Conservation (phyloP, 2,797 vertebrate genomes). For the Psittacula echo region DNA sequence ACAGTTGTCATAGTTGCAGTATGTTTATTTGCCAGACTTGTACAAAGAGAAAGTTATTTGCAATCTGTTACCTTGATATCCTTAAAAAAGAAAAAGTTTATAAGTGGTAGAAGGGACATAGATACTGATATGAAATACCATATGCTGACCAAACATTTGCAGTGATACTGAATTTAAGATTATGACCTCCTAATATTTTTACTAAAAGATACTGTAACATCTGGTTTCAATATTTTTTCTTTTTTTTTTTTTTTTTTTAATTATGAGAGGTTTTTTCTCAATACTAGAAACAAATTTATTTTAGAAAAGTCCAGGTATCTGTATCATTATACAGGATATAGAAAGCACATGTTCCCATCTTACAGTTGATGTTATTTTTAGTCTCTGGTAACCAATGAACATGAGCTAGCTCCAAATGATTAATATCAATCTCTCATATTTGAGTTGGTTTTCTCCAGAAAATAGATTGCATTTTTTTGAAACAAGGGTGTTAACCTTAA, state of each 20-base stretch:
- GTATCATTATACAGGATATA: not conserved
- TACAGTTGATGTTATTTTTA: not conserved
- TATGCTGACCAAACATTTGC: not conserved
- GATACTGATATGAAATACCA: not conserved
- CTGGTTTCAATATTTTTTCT: not conserved
- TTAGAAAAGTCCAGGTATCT: not conserved
- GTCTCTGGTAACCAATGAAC: not conserved
- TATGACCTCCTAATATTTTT: not conserved
- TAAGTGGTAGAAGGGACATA: not conserved
- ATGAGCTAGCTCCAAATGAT: not conserved
- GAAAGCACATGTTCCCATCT: not conserved
- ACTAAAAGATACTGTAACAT: not conserved
- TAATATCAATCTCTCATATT: accelerated
- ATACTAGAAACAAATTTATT: not conserved
- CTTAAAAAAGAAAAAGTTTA: not conserved
- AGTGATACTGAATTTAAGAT: not conserved
- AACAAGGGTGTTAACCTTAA: not conserved
- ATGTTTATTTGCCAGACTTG: not conserved
- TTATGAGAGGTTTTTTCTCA: not conserved
- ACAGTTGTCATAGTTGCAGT: not conserved
- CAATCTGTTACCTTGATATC: not conserved
- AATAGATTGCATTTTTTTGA: not conserved
- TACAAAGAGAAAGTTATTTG: not conserved
- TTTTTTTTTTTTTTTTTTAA: not conserved
- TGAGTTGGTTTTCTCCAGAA: not conserved